These are phyloP conservation scores for Zelostemma sp. DNA, from an alignment of 1,140 invertebrate species.

Conservation along the genomic window DNA sequence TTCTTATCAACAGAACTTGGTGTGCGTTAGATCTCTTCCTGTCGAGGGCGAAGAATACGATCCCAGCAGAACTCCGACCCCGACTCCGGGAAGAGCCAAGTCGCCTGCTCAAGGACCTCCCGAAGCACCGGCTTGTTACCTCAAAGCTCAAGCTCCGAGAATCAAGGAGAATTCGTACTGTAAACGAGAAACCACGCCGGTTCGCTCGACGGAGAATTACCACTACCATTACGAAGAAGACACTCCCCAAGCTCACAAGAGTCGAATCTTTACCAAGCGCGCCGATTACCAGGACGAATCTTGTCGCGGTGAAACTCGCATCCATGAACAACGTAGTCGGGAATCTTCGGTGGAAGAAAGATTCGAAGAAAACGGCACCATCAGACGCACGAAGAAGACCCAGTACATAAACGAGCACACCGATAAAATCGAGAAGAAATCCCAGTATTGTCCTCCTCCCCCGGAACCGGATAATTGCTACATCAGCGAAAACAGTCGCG, in stretches of 20 bases:
- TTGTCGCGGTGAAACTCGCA: conserved; percentile 21
- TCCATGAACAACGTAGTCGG: conserved; percentile 37
- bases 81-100: conserved; percentile 52
- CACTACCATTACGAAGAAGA: conserved; percentile 60
- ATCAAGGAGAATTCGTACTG: conserved; percentile 47
- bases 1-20: conserved; percentile 60
- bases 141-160: conserved; percentile 54
- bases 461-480: conserved; percentile 44
- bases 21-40: conserved; percentile 54
- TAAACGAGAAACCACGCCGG: conserved; percentile 26
- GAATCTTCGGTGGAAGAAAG: conserved; percentile 52
- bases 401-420: conserved; percentile 50
- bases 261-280: conserved; percentile 44
- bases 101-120: conserved; percentile 57
- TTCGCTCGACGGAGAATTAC: conserved; percentile 27
- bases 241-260: conserved; percentile 54
- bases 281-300: conserved; percentile 53
- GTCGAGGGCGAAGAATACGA: conserved; percentile 54
- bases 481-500: conserved; percentile 47
- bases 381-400: conserved; percentile 36
- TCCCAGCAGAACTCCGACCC: conserved; percentile 62
- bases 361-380: conserved; percentile 36
- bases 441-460: conserved; percentile 17
- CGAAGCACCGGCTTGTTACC: conserved; percentile 45
- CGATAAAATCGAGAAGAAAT: conserved; percentile 48